Conservation (phyloP, 2,113 vertebrate species). For the Brachionichthys hirsutus region DNA sequence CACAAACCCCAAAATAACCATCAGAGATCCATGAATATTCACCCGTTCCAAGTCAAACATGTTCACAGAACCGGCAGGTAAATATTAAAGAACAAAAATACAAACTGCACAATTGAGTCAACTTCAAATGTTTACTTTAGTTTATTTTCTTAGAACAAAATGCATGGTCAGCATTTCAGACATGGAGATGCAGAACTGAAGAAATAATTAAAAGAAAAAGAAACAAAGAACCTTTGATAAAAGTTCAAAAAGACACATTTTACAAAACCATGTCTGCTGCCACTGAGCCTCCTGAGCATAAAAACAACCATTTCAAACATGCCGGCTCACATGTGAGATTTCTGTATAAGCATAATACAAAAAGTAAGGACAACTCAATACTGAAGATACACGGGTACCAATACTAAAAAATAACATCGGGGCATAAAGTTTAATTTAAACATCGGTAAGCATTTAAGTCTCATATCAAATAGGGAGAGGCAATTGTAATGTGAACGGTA, state of each 20-base stretch:
- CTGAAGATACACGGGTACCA: conserved; percentile 45
- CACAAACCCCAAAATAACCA: too few relatives aligned
- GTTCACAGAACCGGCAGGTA: too few relatives aligned
- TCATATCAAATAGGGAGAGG: conserved; percentile 13
- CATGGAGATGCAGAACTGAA: conserved; percentile 43
- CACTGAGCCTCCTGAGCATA: conserved; percentile 37
- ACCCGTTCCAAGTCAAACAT: too few relatives aligned
- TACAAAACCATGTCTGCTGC: conserved; percentile 53
- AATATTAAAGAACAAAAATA: too few relatives aligned
- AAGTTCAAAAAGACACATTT: conserved; percentile 44
- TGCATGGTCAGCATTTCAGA: conserved; percentile 35
- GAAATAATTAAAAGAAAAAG: conserved; percentile 54
- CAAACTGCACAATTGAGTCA: not conserved
- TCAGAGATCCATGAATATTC: too few relatives aligned
- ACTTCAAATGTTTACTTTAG: conserved; percentile 24
- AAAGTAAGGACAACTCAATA: conserved; percentile 60
- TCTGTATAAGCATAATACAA: conserved; percentile 50
- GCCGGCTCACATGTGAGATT: conserved; percentile 14
- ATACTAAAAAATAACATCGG: conserved; percentile 40
- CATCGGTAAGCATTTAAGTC: not conserved
- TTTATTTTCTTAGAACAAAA: conserved; percentile 71
- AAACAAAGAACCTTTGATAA: conserved; percentile 18
- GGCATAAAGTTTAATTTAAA: conserved; percentile 42
- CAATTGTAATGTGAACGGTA: conserved; percentile 1
- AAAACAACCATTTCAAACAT: conserved; percentile 35